phyloP scores from a whole-genome alignment of 2,797 vertebrate genomes.

The Pitangus sulphuratus region DNA sequence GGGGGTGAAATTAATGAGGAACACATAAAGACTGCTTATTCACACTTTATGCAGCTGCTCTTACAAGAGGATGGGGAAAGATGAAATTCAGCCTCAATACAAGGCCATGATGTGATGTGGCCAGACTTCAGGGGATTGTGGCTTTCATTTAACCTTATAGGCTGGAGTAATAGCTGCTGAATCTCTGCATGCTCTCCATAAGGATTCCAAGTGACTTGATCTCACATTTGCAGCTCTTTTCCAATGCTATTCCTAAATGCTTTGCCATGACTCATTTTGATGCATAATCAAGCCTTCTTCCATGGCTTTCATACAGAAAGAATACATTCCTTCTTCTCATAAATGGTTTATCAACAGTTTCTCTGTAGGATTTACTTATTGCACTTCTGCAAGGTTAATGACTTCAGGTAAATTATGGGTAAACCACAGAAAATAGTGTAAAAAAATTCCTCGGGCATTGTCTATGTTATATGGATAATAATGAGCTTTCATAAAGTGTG shows the following conservation, averaged over 20 bases:
- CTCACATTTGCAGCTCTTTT: background rate
- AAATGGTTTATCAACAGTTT: background rate
- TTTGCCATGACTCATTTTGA: background rate
- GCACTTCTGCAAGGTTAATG: background rate
- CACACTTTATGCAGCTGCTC: slow-evolving; percentile 22
- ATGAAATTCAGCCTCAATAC: background rate
- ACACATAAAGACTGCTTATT: slow-evolving; percentile 29
- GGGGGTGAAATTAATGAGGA: slow-evolving; percentile 28
- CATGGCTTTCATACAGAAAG: background rate
- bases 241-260: background rate
- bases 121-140: background rate
- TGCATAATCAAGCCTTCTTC: background rate
- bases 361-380: background rate
- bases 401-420: background rate
- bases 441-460: background rate
- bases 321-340: background rate
- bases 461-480: background rate
- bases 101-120: background rate
- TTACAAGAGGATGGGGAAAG: slow-evolving; percentile 9
- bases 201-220: background rate
- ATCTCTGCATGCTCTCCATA: background rate
- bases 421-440: background rate
- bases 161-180: background rate
- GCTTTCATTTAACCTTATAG: background rate
- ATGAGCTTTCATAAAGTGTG: background rate